Evolutionary conservation across 2,888 invertebrate genomes (phyloP).

Genomic region (Napeogenes inachia): DNA sequence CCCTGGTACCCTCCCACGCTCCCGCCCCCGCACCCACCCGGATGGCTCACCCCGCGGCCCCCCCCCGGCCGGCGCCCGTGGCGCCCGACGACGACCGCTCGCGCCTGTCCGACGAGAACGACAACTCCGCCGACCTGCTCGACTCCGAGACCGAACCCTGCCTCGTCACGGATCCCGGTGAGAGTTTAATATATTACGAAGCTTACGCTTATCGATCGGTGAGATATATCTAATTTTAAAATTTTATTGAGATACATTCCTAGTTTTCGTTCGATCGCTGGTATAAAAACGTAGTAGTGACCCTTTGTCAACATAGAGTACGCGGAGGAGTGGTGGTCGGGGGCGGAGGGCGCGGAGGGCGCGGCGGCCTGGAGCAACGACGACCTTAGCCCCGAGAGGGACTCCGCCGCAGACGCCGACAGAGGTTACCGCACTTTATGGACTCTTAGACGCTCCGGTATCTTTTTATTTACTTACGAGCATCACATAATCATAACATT

Average conservation of each 20-base stretch:
- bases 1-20: constrained; percentile 16
- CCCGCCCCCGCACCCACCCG: constrained; percentile 48
- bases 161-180: constrained; percentile 87
- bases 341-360: constrained; percentile 64
- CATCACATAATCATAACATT: too few relatives aligned
- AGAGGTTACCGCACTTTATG: constrained; percentile 41
- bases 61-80: constrained; percentile 78
- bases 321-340: constrained; percentile 71
- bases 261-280: constrained; percentile 6
- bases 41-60: constrained; percentile 87
- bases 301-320: constrained; percentile 44
- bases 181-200: background rate
- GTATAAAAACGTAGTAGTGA: background rate
- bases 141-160: constrained; percentile 91
- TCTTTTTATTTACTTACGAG: too few relatives aligned
- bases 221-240: too few relatives aligned
- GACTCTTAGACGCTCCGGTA: too few relatives aligned
- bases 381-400: constrained; percentile 68
- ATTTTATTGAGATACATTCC: too few relatives aligned
- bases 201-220: too few relatives aligned
- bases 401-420: constrained; percentile 57
- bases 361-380: constrained; percentile 70
- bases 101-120: constrained; percentile 75
- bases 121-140: constrained; percentile 86
- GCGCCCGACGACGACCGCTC: constrained; percentile 57